Evolutionary conservation across 2,797 vertebrate species (phyloP).

Genomic region (Graptemys geographica): DNA sequence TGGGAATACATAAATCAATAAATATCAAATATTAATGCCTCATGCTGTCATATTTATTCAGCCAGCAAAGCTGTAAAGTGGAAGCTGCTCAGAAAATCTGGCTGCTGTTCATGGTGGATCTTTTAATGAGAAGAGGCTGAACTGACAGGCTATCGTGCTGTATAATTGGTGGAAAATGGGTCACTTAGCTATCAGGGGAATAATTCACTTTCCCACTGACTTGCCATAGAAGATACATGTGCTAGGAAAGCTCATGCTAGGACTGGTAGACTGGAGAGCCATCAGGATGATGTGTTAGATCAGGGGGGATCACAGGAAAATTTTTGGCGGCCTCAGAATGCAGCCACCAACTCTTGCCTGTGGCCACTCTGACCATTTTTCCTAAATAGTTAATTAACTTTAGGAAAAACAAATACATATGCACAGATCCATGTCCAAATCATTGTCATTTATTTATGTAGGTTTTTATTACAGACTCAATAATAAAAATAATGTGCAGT

Average conservation of each 20-base stretch:
- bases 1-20: fast-evolving
- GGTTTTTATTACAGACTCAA: too few relatives aligned
- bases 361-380: too few relatives aligned
- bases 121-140: not conserved
- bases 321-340: too few relatives aligned
- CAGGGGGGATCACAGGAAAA: too few relatives aligned
- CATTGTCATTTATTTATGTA: too few relatives aligned
- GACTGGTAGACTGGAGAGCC: not conserved
- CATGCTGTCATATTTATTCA: fast-evolving
- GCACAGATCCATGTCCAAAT: not conserved
- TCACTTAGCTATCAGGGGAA: not conserved
- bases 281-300: too few relatives aligned
- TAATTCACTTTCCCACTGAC: not conserved
- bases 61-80: not conserved
- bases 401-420: too few relatives aligned
- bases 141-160: not conserved
- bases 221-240: not conserved
- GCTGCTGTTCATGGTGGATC: fast-evolving
- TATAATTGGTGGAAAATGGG: not conserved
- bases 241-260: not conserved
- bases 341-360: too few relatives aligned
- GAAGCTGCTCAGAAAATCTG: fast-evolving
- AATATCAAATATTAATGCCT: fast-evolving
- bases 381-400: too few relatives aligned
- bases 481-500: too few relatives aligned